Evolutionary conservation across 2,113 vertebrate genomes (phyloP), one percentile per base, ranked within the genome.

Genomic region (Tylochromis polylepis): DNA sequence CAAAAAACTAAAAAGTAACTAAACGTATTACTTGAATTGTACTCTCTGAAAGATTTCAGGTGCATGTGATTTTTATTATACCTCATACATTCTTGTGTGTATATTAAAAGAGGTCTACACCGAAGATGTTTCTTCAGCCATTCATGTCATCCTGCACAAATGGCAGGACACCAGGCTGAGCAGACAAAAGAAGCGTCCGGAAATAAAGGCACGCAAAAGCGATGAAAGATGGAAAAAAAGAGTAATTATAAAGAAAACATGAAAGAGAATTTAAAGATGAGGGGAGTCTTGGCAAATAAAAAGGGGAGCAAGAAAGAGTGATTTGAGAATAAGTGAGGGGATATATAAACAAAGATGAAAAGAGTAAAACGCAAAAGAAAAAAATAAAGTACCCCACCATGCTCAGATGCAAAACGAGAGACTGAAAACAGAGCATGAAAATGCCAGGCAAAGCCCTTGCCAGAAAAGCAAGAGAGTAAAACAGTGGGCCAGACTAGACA

Each of bases 381-480:
- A 67, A 62, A 85, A 88, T 83, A 51, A 15, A 77, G 84, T 62
- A 80, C 80, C 59, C 83, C 81, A 27, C 20, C 36, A 20, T 88
- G 78, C 86, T 87, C 81, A 34, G 84, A 82, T 72, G 89, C 80
- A 85, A 83, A 89, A 57, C 59, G 53, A 78, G 62, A 67, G 53
- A 87, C 46, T 75, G 88, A 93, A 91, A 94, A 88, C 89, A 91
- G 84, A 93, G 90, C 78, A 53, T 89, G 86, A 90, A 92, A 91
- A 89, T 46, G 59, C 72, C 89, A 88, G 49, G 57, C 60, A 34
- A 81, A 79, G 31, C 46, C 57, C 56, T 67, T 82, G 85, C 87
- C 87, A 89, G 88, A 75, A 83, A 59, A 62, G 82, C 81, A 85
- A 51, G 84, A 84, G 72, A 86, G 79, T 27, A 78, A 86, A 85